Conservation (phyloP, 2,113 vertebrate genomes). For the Muscicapa adusta region DNA sequence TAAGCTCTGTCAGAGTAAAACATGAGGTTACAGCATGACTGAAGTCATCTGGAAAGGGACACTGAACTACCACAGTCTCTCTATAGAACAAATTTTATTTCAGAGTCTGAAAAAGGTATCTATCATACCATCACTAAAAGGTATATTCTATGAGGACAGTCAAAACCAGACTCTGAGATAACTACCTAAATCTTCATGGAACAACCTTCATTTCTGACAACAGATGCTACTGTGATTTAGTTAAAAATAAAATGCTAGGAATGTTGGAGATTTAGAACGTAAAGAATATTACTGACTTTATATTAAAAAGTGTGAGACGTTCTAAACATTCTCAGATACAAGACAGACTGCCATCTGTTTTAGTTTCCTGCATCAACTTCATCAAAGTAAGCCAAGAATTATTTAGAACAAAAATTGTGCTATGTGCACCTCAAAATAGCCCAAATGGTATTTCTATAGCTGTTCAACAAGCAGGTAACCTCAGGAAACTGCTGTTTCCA, state of each 20-base stretch:
- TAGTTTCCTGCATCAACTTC: background rate
- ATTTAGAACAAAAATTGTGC: background rate
- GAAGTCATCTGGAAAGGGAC: background rate
- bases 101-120: background rate
- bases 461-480: background rate
- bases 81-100: background rate
- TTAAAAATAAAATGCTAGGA: background rate
- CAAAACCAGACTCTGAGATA: background rate
- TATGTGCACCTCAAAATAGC: background rate
- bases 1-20: background rate
- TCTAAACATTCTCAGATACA: background rate
- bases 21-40: background rate
- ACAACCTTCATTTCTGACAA: background rate
- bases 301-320: background rate
- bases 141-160: background rate
- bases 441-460: background rate
- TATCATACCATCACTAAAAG: background rate
- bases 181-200: background rate
- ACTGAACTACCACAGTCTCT: background rate
- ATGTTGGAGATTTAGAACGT: background rate
- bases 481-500: background rate
- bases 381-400: background rate
- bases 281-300: background rate
- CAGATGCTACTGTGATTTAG: background rate
- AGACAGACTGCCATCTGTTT: slow-evolving; percentile 1